Evolutionary conservation across 1,140 invertebrate species (phyloP).

Genomic region (Aphelenchoides fujianensis): DNA sequence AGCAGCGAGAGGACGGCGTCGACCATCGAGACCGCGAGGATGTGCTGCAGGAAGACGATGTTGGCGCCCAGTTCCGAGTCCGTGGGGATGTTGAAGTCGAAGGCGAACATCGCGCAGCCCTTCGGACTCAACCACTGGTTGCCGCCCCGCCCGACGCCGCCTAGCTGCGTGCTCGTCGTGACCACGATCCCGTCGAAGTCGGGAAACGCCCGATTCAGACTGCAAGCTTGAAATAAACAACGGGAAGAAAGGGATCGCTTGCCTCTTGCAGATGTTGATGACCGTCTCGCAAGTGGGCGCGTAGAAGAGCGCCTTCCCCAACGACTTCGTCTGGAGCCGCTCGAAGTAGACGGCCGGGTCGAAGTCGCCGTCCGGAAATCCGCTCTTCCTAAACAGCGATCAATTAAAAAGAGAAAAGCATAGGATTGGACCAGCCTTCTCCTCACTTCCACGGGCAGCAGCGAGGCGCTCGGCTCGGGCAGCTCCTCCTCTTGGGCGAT

Average conservation of each 20-base stretch:
- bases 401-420: too few relatives aligned
- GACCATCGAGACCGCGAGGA: slow-evolving; percentile 75
- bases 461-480: slow-evolving; percentile 10
- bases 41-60: slow-evolving; percentile 79
- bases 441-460: slow-evolving; percentile 42
- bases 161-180: slow-evolving; percentile 75
- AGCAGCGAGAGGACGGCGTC: slow-evolving; percentile 28
- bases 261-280: slow-evolving; percentile 71
- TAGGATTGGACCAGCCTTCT: too few relatives aligned
- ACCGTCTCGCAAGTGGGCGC: slow-evolving; percentile 76
- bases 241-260: too few relatives aligned
- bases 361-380: slow-evolving; percentile 33
- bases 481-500: slow-evolving; percentile 15
- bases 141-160: slow-evolving; percentile 74
- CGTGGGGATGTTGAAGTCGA: slow-evolving; percentile 75
- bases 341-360: slow-evolving; percentile 44
- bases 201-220: slow-evolving; percentile 59
- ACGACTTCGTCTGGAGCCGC: slow-evolving; percentile 69
- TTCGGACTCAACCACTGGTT: slow-evolving; percentile 85
- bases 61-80: slow-evolving; percentile 71
- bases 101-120: slow-evolving; percentile 84
- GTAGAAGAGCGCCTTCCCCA: slow-evolving; percentile 81
- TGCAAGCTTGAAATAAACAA: slow-evolving; percentile 34
- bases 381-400: slow-evolving; percentile 28
- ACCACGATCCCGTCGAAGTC: slow-evolving; percentile 71